phyloP scores from a whole-genome alignment of 30 jellyfish, hydroid and myxozoan species.

The Aurelia aurita region DNA sequence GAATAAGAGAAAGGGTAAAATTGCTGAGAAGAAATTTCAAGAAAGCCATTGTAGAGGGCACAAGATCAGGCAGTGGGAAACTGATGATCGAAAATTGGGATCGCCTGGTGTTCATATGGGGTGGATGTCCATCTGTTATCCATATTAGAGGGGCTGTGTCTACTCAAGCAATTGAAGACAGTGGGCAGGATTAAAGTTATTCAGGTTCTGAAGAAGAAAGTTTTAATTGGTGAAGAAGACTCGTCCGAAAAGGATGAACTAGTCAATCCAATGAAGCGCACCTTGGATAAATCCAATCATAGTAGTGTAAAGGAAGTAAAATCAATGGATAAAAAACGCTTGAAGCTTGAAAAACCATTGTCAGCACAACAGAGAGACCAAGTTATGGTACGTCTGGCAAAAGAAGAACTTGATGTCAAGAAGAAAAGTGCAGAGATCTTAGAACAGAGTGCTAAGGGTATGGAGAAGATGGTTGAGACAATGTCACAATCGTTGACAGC shows the following conservation, averaged over 20 bases:
- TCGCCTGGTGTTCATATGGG: conserved; percentile 37
- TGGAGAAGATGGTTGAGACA: conserved; percentile 44
- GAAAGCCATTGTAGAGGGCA: conserved; percentile 65
- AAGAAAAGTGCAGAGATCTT: conserved; percentile 17
- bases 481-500: conserved; percentile 44
- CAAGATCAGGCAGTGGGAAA: conserved; percentile 51
- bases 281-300: no score
- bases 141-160: conserved; percentile 8
- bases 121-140: conserved; percentile 47
- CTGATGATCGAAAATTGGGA: conserved; percentile 42
- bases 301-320: no score
- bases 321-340: conserved; percentile 46
- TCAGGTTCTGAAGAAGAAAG: not conserved
- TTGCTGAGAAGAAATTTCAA: conserved; percentile 30
- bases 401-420: conserved; percentile 36
- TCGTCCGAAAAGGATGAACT: not conserved
- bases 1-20: conserved; percentile 21
- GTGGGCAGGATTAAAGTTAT: not conserved
- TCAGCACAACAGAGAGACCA: conserved; percentile 50
- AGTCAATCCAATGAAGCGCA: conserved; percentile 5
- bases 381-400: conserved; percentile 34
- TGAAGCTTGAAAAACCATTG: conserved; percentile 34
- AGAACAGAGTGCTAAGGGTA: conserved; percentile 12
- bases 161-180: conserved; percentile 1
- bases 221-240: not conserved